Base-by-base conservation (phyloP, 1,140 invertebrate genomes). In the Tribolium madens region DNA sequence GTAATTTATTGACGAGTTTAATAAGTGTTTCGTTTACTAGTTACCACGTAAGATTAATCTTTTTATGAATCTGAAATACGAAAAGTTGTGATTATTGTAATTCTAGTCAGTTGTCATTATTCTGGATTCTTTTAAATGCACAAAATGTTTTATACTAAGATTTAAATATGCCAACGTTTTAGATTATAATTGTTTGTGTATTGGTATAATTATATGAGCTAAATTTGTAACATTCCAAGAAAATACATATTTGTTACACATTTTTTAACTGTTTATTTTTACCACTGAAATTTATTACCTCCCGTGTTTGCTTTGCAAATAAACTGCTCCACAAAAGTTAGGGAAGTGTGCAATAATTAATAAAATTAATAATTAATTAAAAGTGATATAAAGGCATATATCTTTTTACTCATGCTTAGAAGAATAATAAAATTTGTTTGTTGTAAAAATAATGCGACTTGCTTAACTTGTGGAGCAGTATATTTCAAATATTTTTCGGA, bases 51-150 rank as follows among this genome's bases (percentile, higher is more conserved):
- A 42, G 36, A 10, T 42, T 42, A 42, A 64, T 48, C n/a, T 64
- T 75, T 64, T 75, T 13, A 31, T 64, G 42, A 50, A 47, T 48
- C 17, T 68, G 14, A 47, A 47, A 48, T 48, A 48, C 31, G 31
- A 17, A 50, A 71, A 70, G 13, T 80, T 80, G 79, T 80, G 79
- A 80, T 80, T 78, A 74, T 33, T 76, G 69, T 77, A 80, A 80
- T 80, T 80, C 79, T 80, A 80, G 79, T 80, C 79, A 80, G 77
- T 80, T 75, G 73, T 73, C 47, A 70, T 70, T 46, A 70, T 71
- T 76, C 14, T 76, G 17, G 21, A 31, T 52, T 53, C 47, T 47
- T 42, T 47, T 13, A 57, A 36, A 68, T 75, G 50, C 50, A 73
- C 68, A 64, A 53, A 57, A 73, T 21, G 57, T 71, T 70, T 70